Conservation (phyloP, 2,888 invertebrate genomes). For the Anodontia alba region DNA sequence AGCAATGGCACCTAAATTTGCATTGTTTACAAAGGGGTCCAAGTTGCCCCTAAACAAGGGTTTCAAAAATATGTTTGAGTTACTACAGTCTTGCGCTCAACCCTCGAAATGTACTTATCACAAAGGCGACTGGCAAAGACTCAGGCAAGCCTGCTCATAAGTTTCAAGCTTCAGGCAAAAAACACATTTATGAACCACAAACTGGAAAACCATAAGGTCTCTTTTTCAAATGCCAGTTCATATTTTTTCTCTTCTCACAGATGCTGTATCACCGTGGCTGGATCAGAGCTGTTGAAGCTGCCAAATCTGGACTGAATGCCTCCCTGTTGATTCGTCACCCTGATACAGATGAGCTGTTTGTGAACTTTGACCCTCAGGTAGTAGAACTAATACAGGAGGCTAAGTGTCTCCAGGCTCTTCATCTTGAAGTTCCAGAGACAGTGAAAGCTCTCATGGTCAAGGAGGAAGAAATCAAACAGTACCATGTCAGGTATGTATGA, state of each 20-base stretch:
- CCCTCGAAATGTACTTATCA: no score
- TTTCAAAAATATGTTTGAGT: no score
- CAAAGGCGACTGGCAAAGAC: no score
- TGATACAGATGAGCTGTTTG: constrained; percentile 80
- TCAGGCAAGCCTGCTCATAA: no score
- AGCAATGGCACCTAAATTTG: no score
- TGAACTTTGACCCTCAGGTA: constrained; percentile 85
- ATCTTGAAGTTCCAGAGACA: constrained; percentile 83
- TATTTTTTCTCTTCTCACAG: constrained; percentile 54
- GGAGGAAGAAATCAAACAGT: constrained; percentile 81
- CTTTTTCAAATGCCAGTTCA: no score
- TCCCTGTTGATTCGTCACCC: constrained; percentile 87
- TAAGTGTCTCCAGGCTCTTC: constrained; percentile 83
- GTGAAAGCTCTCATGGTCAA: constrained; percentile 82
- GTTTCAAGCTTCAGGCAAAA: no score
- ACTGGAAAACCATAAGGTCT: no score
- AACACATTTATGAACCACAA: no score
- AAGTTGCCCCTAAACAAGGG: no score
- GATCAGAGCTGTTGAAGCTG: constrained; percentile 83
- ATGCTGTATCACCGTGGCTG: constrained; percentile 84
- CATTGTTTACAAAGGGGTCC: no score
- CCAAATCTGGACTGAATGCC: constrained; percentile 82
- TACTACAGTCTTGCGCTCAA: no score
- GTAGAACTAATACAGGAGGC: constrained; percentile 85
- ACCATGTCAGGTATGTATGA: constrained; percentile 79